Conservation (phyloP, 1,140 invertebrate genomes). For the Neodiprion pinetum region DNA sequence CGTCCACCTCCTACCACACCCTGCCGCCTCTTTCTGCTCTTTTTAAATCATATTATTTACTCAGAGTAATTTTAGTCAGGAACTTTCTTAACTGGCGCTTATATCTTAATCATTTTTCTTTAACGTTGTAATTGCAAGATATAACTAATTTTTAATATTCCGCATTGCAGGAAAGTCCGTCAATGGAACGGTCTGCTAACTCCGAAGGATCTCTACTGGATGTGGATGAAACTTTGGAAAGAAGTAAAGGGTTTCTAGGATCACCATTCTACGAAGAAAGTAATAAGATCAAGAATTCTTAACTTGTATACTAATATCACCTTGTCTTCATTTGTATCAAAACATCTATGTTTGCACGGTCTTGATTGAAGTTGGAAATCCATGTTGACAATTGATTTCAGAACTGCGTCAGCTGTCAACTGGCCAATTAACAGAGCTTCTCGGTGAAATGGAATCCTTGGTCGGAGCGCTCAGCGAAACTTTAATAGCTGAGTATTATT, state of each 20-base stretch:
- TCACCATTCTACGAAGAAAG: slow-evolving; percentile 90
- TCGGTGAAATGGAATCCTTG: slow-evolving; percentile 91
- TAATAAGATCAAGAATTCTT: slow-evolving; percentile 58
- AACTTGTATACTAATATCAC: slow-evolving; percentile 13
- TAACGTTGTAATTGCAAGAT: too few relatives aligned
- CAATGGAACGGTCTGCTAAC: slow-evolving; percentile 71
- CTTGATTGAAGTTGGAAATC: slow-evolving; percentile 12
- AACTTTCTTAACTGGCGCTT: too few relatives aligned
- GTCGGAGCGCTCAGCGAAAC: slow-evolving; percentile 95
- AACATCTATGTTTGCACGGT: slow-evolving; percentile 20
- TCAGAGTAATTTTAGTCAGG: background rate
- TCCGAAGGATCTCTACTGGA: slow-evolving; percentile 74
- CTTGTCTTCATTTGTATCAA: background rate
- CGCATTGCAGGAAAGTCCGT: slow-evolving; percentile 67
- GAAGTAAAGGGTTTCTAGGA: slow-evolving; percentile 82
- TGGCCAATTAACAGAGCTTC: slow-evolving; percentile 89
- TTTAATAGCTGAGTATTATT: slow-evolving; percentile 77
- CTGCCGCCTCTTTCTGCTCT: too few relatives aligned
- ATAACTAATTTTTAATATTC: too few relatives aligned
- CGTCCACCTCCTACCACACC: too few relatives aligned
- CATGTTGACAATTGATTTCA: slow-evolving; percentile 57
- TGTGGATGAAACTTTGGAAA: slow-evolving; percentile 80
- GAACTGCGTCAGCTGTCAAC: slow-evolving; percentile 87
- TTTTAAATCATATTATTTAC: background rate
- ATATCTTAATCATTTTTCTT: too few relatives aligned